Percentiles rank a stretch among this genome's conserved stretches.
Evolutionary conservation across 2,113 vertebrate species (phyloP).

Genomic region (Scophthalmus maximus): DNA sequence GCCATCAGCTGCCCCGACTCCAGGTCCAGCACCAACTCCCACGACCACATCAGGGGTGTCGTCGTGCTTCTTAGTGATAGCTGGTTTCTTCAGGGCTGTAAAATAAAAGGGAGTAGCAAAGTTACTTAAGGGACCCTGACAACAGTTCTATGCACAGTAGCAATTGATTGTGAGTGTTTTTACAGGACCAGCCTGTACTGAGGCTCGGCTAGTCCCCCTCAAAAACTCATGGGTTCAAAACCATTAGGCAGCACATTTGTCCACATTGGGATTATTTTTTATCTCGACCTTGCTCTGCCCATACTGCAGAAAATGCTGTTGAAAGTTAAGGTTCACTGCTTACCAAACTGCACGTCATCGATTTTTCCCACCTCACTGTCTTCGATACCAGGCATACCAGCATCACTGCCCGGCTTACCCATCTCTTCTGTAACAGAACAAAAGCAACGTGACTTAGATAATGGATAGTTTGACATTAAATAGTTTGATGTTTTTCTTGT

Average conservation of each 20-base stretch:
- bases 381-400: slow-evolving; percentile 98
- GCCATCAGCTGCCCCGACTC: slow-evolving; percentile 66
- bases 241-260: background rate
- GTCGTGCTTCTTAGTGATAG: slow-evolving; percentile 78
- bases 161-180: background rate
- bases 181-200: background rate
- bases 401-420: slow-evolving; percentile 90
- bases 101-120: background rate
- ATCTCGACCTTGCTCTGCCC: background rate
- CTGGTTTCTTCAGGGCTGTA: slow-evolving; percentile 83
- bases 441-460: background rate
- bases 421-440: slow-evolving; percentile 81
- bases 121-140: background rate
- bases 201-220: no score
- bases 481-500: background rate
- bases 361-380: slow-evolving; percentile 93
- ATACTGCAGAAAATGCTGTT: background rate
- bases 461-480: background rate
- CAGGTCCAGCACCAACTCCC: slow-evolving; percentile 59
- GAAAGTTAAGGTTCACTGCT: slow-evolving; percentile 27
- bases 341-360: slow-evolving; percentile 89
- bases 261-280: background rate
- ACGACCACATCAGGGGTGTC: slow-evolving; percentile 57
- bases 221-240: background rate
- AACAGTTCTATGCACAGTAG: background rate